These are phyloP conservation scores for Chymomyza caudatula DNA, from an alignment of 2,888 invertebrate genomes.

Conservation along the genomic window DNA sequence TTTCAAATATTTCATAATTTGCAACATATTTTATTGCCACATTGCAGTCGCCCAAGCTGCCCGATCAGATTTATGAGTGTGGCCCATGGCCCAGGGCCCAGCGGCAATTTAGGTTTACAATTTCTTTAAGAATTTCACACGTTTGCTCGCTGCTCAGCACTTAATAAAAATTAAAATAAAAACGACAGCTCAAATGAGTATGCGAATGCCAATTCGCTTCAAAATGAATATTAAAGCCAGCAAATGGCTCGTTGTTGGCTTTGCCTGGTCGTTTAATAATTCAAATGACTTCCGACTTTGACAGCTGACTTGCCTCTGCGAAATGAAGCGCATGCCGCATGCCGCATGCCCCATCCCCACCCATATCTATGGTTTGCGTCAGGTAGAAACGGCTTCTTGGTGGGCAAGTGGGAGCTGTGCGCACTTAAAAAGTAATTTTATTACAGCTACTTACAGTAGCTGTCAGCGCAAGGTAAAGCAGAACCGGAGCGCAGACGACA, in stretches of 20 bases:
- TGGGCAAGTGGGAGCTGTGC: constrained; percentile 1
- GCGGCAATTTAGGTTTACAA: neutral
- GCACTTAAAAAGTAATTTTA: constrained; percentile 73
- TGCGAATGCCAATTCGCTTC: neutral
- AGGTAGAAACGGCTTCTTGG: too few species aligned
- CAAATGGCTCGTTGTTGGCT: neutral
- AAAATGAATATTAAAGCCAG: neutral
- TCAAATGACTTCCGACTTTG: constrained; percentile 66
- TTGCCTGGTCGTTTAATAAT: constrained; percentile 50
- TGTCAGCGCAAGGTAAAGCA: constrained; percentile 33
- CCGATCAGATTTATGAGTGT: neutral
- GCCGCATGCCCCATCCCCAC: neutral
- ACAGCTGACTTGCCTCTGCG: constrained; percentile 37
- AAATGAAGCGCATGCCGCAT: constrained; percentile 32
- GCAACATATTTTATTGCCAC: constrained; percentile 67
- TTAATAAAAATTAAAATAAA: neutral
- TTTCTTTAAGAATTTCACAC: constrained; percentile 26
- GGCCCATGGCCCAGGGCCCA: neutral
- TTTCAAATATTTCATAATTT: constrained; percentile 71
- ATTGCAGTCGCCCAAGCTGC: constrained; percentile 47
- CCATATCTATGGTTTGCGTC: too few species aligned
- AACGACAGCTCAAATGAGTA: neutral
- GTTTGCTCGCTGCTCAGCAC: neutral
- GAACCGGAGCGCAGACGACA: constrained; percentile 8
- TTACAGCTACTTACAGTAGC: constrained; percentile 65